Evolutionary conservation across 2,888 invertebrate species (phyloP).

Genomic region (Pollenia labialis): DNA sequence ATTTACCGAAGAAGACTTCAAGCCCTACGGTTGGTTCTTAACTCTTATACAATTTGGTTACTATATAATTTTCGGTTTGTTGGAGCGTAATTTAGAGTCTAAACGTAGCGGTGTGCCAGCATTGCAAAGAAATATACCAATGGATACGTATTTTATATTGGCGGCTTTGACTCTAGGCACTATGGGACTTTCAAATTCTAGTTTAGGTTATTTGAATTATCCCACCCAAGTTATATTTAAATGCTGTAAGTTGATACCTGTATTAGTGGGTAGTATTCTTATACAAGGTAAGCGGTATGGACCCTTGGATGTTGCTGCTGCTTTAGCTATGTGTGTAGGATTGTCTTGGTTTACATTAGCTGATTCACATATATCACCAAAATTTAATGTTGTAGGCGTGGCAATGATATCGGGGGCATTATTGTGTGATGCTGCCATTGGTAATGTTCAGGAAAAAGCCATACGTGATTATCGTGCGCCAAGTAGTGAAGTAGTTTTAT

Average conservation of each 20-base stretch:
- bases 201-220: conserved; percentile 97
- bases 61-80: conserved; percentile 91
- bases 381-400: conserved; percentile 89
- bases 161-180: conserved; percentile 96
- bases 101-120: conserved; percentile 80
- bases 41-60: conserved; percentile 96
- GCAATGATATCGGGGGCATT: conserved; percentile 92
- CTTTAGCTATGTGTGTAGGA: conserved; percentile 94
- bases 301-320: conserved; percentile 92
- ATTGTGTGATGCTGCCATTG: conserved; percentile 97
- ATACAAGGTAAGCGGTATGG: conserved; percentile 96
- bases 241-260: conserved; percentile 98
- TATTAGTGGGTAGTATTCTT: conserved; percentile 95
- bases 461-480: conserved; percentile 93
- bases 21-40: conserved; percentile 95
- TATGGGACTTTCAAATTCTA: conserved; percentile 98
- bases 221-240: conserved; percentile 99
- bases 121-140: conserved; percentile 90
- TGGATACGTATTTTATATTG: conserved; percentile 91
- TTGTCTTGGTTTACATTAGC: conserved; percentile 95
- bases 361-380: conserved; percentile 90
- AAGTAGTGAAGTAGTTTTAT: conserved; percentile 96
- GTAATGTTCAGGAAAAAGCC: conserved; percentile 98
- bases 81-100: conserved; percentile 87
- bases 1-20: conserved; percentile 94